These are phyloP conservation scores for Lycocerus yunnanus DNA, from an alignment of 2,888 invertebrate species.

Conservation along the genomic window DNA sequence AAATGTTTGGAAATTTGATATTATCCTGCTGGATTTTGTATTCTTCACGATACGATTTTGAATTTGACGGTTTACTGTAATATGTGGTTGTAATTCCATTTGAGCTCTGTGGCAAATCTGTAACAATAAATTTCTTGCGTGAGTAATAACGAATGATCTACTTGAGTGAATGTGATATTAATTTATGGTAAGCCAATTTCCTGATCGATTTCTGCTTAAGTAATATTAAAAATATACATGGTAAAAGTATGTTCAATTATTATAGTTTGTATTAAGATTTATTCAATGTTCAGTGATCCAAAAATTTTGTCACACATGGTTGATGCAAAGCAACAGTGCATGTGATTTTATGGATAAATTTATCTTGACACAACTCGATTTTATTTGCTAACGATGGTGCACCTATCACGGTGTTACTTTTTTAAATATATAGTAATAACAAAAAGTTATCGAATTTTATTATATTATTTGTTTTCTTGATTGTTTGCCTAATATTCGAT, in stretches of 20 bases:
- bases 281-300: neutral
- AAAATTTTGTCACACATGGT: neutral
- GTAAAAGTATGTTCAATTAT: neutral
- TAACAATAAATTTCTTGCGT: constrained; percentile 24
- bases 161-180: neutral
- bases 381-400: neutral
- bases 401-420: neutral
- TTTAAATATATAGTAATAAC: neutral
- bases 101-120: constrained; percentile 36
- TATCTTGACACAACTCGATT: neutral
- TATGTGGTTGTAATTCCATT: constrained; percentile 48
- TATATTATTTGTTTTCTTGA: too few species aligned
- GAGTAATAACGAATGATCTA: neutral
- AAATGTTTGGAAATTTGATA: constrained; percentile 48
- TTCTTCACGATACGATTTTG: constrained; percentile 34
- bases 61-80: constrained; percentile 49
- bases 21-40: constrained; percentile 37
- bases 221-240: neutral
- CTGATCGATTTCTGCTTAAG: neutral
- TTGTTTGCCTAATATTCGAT: neutral
- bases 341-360: neutral
- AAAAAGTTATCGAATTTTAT: too few species aligned
- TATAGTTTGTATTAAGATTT: neutral
- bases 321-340: neutral
- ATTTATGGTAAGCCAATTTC: neutral